These are phyloP conservation scores for Sebastes iracundus DNA, from an alignment of 2,797 vertebrate genomes.

Conservation along the genomic window DNA sequence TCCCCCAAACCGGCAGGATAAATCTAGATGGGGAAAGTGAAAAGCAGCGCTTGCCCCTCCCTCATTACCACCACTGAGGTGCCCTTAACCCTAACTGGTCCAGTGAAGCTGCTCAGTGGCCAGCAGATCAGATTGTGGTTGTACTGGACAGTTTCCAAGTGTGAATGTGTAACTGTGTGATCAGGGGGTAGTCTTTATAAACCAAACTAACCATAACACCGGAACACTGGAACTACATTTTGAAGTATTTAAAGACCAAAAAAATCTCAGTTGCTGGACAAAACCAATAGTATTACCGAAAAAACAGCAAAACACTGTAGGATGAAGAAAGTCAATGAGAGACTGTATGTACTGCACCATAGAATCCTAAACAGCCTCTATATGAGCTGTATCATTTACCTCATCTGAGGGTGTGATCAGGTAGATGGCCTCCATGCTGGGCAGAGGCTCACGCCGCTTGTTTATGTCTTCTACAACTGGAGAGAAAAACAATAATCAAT, in stretches of 20 bases:
- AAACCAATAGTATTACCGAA: background rate
- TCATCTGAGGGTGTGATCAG: constrained; percentile 85
- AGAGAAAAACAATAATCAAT: constrained; percentile 3
- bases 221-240: background rate
- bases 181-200: background rate
- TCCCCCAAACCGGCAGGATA: background rate
- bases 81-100: background rate
- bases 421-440: constrained; percentile 90
- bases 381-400: constrained; percentile 55
- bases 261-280: background rate
- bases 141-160: background rate
- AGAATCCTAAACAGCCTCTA: background rate
- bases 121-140: background rate
- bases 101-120: background rate
- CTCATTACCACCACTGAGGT: background rate
- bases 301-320: background rate
- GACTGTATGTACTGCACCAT: background rate
- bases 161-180: background rate
- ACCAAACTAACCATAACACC: background rate
- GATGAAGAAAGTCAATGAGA: background rate
- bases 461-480: constrained; percentile 96
- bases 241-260: background rate
- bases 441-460: constrained; percentile 93
- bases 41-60: background rate
- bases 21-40: background rate